Percentiles rank a stretch among this genome's conserved stretches.
Conservation (phyloP, 2,888 invertebrate species). For the Ophonus ardosiacus region DNA sequence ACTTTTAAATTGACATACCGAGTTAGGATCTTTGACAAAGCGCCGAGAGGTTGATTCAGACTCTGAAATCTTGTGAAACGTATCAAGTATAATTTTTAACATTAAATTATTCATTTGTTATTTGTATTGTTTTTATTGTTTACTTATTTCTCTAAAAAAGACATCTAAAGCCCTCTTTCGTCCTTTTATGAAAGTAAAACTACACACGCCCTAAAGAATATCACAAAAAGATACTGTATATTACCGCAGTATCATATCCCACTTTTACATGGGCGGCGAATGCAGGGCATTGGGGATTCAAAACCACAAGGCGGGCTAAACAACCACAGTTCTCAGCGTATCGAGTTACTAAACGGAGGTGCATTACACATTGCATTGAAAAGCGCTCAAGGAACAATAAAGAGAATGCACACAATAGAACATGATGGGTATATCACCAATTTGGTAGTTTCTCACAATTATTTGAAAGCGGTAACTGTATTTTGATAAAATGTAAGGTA, state of each 20-base stretch:
- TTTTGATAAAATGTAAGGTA: background rate
- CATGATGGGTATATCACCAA: background rate
- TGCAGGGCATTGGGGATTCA: slow-evolving; percentile 1
- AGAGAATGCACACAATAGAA: background rate
- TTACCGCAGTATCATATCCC: slow-evolving; percentile 31
- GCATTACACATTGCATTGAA: background rate
- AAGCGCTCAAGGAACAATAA: slow-evolving; percentile 2
- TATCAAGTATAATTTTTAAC: too few species aligned
- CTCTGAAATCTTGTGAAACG: too few species aligned
- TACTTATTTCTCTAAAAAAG: background rate
- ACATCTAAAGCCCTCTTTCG: background rate
- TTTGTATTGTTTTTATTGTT: too few species aligned
- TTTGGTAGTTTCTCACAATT: slow-evolving; percentile 34
- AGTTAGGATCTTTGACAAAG: too few species aligned
- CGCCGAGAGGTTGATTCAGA: too few species aligned
- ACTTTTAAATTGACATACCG: too few species aligned
- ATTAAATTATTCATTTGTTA: too few species aligned
- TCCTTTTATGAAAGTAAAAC: slow-evolving; percentile 23
- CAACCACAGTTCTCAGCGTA: slow-evolving; percentile 57
- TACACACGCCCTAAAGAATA: slow-evolving; percentile 2
- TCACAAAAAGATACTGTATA: slow-evolving; percentile 31
- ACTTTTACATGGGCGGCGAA: slow-evolving; percentile 29
- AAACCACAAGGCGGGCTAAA: slow-evolving; percentile 34
- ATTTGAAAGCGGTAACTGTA: background rate
- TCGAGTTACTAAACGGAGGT: slow-evolving; percentile 50